Evolutionary conservation across 2,888 invertebrate genomes (phyloP), one percentile per base, ranked within the genome.

Genomic region (Barypeithes pellucidus): DNA sequence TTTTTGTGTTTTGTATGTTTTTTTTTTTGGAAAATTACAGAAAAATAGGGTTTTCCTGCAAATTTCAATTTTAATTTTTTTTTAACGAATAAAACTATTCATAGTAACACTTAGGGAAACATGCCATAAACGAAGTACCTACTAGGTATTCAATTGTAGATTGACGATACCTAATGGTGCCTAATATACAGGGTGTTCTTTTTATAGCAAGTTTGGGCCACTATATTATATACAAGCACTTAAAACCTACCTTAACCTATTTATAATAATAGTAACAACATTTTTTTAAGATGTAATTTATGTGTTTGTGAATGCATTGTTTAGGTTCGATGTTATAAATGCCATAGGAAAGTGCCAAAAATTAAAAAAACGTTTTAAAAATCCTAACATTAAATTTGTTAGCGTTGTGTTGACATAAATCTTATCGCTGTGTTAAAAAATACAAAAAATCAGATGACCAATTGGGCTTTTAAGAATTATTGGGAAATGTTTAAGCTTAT

Each of bases 401-500:
- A n/a, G n/a, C n/a, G n/a, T n/a, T n/a, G n/a, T n/a, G n/a, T n/a
- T n/a, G n/a, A 2, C 5, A 20, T 3, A 29, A 29, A 52, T 8
- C 8, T 3, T 18, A 9, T 4, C 11, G 3, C 11, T 3, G n/a
- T 33, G 29, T 66, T 72, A 20, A 41, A 72, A 66, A 72, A 67
- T 61, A 59, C 62, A 66, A 66, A 52, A 66, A 60, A 41, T 41
- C n/a, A 54, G 72, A 60, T 72, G 62, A 7, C 12, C 12, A 11
- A 61, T 45, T 7, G 43, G 45, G 29, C 61, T 61, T 60, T 61
- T 43, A 18, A 36, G 8, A 1, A 22, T 12, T 18, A 47, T 72
- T 67, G 72, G 72, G 72, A 72, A 72, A 72, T 72, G 72, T 72
- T 72, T 72, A 67, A 72, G 72, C 72, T 62, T 20, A 20, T 18